Evolutionary conservation across 2,888 invertebrate species (phyloP).

Genomic region (Electrophaes corylata): DNA sequence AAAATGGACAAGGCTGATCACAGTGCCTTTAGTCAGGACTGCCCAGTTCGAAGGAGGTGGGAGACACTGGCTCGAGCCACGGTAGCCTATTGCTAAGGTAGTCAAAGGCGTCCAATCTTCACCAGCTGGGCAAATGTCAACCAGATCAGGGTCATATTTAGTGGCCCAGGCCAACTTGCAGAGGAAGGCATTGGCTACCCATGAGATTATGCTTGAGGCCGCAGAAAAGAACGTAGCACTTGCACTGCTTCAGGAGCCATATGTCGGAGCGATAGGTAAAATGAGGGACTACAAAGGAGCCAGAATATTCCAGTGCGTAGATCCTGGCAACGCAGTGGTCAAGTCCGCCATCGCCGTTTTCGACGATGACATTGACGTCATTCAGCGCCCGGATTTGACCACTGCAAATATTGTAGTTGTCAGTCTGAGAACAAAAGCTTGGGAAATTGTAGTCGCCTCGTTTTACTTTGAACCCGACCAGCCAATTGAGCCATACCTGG

Average conservation of each 20-base stretch:
- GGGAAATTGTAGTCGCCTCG: constrained; percentile 4
- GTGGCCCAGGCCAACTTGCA: constrained; percentile 7
- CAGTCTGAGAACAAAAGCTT: too few species aligned
- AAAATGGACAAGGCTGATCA: neutral
- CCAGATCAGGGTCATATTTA: too few species aligned
- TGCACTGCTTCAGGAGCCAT: too few species aligned
- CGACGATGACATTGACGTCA: neutral
- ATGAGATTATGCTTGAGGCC: constrained; percentile 1
- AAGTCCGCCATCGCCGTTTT: constrained; percentile 20
- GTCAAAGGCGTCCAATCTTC: neutral
- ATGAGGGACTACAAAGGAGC: neutral
- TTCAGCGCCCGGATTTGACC: neutral
- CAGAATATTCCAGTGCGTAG: constrained; percentile 14
- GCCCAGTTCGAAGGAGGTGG: neutral
- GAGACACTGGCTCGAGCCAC: neutral
- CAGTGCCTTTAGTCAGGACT: neutral
- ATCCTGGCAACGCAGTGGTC: neutral
- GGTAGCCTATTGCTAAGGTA: neutral
- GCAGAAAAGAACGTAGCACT: too few species aligned
- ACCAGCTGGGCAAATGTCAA: too few species aligned
- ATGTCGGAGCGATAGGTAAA: too few species aligned
- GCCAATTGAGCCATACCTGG: constrained; percentile 7
- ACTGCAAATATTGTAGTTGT: constrained; percentile 2
- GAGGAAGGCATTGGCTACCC: neutral
- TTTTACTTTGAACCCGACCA: constrained; percentile 9